Evolutionary conservation across 2,113 vertebrate genomes (phyloP).

Genomic region (Macrotis lagotis): DNA sequence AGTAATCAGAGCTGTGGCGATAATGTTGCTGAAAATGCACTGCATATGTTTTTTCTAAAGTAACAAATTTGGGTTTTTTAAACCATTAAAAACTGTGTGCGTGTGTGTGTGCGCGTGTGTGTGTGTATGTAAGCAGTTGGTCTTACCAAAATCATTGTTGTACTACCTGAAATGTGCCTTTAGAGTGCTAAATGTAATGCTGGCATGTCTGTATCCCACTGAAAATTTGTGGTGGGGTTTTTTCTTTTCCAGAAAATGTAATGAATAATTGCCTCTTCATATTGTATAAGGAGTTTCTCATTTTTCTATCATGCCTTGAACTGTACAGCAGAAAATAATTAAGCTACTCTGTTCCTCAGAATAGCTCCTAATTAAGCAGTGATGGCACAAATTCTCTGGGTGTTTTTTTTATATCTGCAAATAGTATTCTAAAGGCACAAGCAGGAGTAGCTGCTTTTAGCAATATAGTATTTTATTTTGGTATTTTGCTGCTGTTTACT

Average conservation of each 20-base stretch:
- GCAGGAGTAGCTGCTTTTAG: slow-evolving; percentile 79
- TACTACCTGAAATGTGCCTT: slow-evolving; percentile 83
- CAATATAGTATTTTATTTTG: slow-evolving; percentile 58
- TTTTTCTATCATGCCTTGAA: slow-evolving; percentile 5
- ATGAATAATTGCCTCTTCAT: slow-evolving; percentile 63
- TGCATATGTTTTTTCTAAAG: slow-evolving; percentile 80
- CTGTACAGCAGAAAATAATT: slow-evolving; percentile 17
- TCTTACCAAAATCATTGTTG: slow-evolving; percentile 78
- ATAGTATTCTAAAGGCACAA: slow-evolving; percentile 83
- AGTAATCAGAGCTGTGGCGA: slow-evolving; percentile 80
- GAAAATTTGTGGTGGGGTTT: slow-evolving; percentile 36
- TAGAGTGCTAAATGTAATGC: slow-evolving; percentile 76
- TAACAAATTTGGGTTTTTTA: slow-evolving; percentile 75
- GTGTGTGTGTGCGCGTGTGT: slow-evolving; percentile 78
- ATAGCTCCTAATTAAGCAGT: background rate
- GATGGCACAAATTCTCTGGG: slow-evolving; percentile 24
- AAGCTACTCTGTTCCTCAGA: slow-evolving; percentile 28
- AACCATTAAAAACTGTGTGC: slow-evolving; percentile 80
- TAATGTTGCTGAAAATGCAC: slow-evolving; percentile 82
- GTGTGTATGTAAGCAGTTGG: slow-evolving; percentile 79
- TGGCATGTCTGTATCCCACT: slow-evolving; percentile 41
- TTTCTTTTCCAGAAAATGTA: slow-evolving; percentile 42
- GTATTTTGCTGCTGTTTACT: slow-evolving; percentile 79
- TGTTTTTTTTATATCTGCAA: background rate
- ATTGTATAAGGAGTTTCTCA: slow-evolving; percentile 40